Evolutionary conservation across 2,113 vertebrate genomes (phyloP).

Genomic region (Aspiorhynchus laticeps): DNA sequence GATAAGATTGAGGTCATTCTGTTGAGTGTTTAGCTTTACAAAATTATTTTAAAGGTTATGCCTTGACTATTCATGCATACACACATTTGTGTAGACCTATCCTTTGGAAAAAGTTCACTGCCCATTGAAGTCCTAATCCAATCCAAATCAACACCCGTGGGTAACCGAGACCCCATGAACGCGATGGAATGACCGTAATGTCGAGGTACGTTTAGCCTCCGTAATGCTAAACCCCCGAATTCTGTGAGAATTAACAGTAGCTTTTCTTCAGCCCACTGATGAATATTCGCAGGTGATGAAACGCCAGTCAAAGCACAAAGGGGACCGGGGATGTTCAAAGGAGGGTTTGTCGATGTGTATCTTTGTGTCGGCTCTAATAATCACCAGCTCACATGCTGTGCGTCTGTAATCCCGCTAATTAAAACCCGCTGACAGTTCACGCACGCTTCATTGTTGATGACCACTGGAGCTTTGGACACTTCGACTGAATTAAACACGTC

Average conservation of each 20-base stretch:
- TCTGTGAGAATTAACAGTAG: constrained; percentile 29
- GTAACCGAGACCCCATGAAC: not conserved
- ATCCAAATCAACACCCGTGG: constrained; percentile 18
- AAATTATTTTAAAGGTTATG: too few relatives aligned
- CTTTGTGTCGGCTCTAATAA: constrained; percentile 84
- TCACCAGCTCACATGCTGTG: constrained; percentile 80
- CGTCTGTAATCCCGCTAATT: constrained; percentile 87
- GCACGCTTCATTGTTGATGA: constrained; percentile 78
- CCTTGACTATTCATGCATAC: not conserved
- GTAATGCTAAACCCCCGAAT: not conserved
- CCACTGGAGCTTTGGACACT: constrained; percentile 22
- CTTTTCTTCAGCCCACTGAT: constrained; percentile 27
- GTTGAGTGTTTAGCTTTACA: too few relatives aligned
- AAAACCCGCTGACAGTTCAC: constrained; percentile 85
- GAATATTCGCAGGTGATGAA: constrained; percentile 81
- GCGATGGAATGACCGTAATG: not conserved
- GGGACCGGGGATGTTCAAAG: constrained; percentile 69
- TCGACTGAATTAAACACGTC: not conserved
- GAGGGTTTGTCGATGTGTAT: constrained; percentile 66
- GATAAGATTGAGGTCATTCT: too few relatives aligned
- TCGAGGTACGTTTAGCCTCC: constrained; percentile 12
- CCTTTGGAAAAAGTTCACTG: not conserved
- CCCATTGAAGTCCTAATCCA: not conserved
- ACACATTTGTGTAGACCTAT: not conserved
- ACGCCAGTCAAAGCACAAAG: constrained; percentile 69